Evolutionary conservation across 2,113 vertebrate species (phyloP).

Genomic region (Chaenocephalus aceratus): DNA sequence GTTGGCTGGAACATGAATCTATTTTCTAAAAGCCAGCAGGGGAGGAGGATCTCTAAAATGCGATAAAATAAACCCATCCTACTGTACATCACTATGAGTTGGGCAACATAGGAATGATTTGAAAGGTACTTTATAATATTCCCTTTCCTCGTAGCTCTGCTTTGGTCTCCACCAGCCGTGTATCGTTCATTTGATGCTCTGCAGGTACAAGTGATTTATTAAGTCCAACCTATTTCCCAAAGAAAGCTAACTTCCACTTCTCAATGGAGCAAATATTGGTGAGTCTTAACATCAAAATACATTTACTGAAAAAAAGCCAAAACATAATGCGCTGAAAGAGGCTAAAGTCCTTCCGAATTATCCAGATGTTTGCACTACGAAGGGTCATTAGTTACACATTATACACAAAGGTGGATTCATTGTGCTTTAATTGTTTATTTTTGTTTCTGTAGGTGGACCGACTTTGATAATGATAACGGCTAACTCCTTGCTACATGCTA

Average conservation of each 20-base stretch:
- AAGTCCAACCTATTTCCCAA: not conserved
- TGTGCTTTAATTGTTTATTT: not conserved
- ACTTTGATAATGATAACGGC: not conserved
- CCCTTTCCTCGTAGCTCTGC: not conserved
- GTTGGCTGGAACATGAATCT: too few relatives aligned
- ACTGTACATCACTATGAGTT: not conserved
- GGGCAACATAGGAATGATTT: not conserved
- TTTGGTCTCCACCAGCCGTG: not conserved
- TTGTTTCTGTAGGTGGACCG: not conserved
- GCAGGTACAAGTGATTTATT: not conserved
- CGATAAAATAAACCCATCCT: not conserved
- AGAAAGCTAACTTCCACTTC: too few relatives aligned
- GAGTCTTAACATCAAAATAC: too few relatives aligned
- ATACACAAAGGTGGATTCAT: not conserved
- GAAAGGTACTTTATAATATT: not conserved
- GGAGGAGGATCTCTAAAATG: not conserved
- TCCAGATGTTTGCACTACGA: too few relatives aligned
- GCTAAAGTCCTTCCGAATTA: too few relatives aligned
- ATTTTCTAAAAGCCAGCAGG: too few relatives aligned
- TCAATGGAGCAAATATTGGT: too few relatives aligned
- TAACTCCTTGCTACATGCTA: too few relatives aligned
- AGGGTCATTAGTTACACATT: too few relatives aligned
- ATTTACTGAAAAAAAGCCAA: too few relatives aligned
- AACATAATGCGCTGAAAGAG: too few relatives aligned
- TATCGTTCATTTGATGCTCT: not conserved